Conservation (phyloP, 2,888 invertebrate species). For the Ochropleura plecta region DNA sequence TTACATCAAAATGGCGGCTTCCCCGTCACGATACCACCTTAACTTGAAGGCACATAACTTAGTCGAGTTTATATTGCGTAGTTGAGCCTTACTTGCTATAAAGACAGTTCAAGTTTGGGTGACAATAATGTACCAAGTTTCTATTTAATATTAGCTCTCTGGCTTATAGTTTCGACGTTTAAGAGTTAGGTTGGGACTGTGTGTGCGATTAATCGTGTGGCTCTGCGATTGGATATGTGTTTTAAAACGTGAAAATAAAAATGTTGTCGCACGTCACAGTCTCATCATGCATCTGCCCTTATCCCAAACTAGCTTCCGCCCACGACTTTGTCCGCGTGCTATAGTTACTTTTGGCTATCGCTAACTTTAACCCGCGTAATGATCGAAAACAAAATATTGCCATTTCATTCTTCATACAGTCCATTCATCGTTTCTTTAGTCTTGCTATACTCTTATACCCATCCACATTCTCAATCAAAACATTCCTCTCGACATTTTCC, state of each 20-base stretch:
- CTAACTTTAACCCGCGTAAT: no score
- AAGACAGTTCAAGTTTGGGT: constrained; percentile 57
- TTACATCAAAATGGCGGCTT: constrained; percentile 55
- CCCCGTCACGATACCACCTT: constrained; percentile 41
- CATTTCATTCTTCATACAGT: no score
- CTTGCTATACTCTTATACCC: no score
- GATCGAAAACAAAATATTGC: no score
- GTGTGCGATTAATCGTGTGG: constrained; percentile 7
- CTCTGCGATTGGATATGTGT: neutral
- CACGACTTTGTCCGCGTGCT: no score
- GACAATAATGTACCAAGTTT: constrained; percentile 65
- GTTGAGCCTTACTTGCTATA: constrained; percentile 57
- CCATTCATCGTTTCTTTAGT: no score
- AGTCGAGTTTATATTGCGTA: constrained; percentile 48
- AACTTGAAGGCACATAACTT: constrained; percentile 52
- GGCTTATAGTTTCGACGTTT: constrained; percentile 41
- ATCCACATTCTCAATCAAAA: no score
- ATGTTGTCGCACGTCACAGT: neutral
- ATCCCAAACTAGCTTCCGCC: no score
- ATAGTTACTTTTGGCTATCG: no score
- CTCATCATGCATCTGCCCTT: no score
- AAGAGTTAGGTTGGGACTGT: constrained; percentile 9
- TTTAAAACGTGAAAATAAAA: neutral
- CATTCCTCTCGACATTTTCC: no score
- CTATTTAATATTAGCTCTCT: constrained; percentile 57